These are phyloP conservation scores for Ganaspis brasiliensis DNA, from an alignment of 2,888 invertebrate genomes.

Conservation along the genomic window DNA sequence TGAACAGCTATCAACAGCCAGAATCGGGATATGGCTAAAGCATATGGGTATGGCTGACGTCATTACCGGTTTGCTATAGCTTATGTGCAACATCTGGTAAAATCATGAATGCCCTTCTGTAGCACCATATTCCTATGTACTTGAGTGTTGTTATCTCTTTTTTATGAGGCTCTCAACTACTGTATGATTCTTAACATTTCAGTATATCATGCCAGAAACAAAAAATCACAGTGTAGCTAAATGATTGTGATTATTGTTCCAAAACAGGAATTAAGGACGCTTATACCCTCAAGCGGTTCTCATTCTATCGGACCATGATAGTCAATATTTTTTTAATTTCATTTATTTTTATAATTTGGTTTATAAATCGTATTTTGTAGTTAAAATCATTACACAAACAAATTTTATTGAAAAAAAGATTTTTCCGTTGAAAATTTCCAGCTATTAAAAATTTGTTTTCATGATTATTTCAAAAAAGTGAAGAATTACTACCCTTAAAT, in stretches of 20 bases:
- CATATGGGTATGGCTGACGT: conserved; percentile 15
- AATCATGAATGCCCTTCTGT: conserved; percentile 56
- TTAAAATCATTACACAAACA: no score
- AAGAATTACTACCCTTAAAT: no score
- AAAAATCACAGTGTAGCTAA: conserved; percentile 40
- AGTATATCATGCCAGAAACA: conserved; percentile 8
- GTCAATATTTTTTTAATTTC: no score
- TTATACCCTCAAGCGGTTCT: no score
- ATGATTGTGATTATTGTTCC: background rate
- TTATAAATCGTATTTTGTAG: no score
- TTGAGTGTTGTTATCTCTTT: conserved; percentile 14
- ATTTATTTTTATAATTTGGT: no score
- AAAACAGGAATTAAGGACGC: no score
- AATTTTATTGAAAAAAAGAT: no score
- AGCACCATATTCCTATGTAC: conserved; percentile 52
- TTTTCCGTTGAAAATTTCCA: no score
- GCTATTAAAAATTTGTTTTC: no score
- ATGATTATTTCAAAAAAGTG: no score
- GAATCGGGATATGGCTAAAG: conserved; percentile 27
- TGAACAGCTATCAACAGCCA: conserved; percentile 27
- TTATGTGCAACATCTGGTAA: conserved; percentile 52
- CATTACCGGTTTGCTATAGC: background rate
- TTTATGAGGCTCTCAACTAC: conserved; percentile 5
- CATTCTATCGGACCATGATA: no score
- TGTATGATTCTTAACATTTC: conserved; percentile 27